Conservation (phyloP, 2,888 invertebrate species). For the Fragum sueziense region DNA sequence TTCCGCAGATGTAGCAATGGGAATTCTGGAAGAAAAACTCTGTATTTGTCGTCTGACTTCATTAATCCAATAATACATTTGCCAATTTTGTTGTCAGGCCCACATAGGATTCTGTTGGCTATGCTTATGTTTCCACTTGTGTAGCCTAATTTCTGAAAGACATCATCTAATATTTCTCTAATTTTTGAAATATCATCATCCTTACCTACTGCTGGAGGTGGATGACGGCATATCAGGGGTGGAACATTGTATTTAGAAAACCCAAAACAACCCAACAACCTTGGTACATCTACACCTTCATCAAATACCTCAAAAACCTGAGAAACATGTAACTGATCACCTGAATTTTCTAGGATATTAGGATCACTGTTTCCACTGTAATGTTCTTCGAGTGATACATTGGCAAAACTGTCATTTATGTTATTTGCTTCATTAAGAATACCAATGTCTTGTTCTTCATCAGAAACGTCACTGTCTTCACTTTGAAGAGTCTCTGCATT, state of each 20-base stretch:
- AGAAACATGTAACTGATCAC: too few relatives aligned
- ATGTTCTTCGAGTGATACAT: too few relatives aligned
- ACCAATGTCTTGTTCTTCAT: too few relatives aligned
- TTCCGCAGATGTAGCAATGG: slow-evolving; percentile 45
- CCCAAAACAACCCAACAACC: slow-evolving; percentile 17
- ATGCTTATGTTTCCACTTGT: not conserved
- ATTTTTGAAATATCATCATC: slow-evolving; percentile 48
- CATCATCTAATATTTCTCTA: slow-evolving; percentile 44
- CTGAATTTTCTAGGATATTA: too few relatives aligned
- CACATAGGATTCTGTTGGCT: slow-evolving; percentile 30
- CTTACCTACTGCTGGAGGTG: slow-evolving; percentile 58
- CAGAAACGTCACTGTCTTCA: too few relatives aligned
- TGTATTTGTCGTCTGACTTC: slow-evolving; percentile 14
- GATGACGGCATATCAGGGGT: slow-evolving; percentile 45
- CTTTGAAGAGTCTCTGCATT: too few relatives aligned
- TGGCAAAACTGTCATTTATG: too few relatives aligned
- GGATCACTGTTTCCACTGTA: too few relatives aligned
- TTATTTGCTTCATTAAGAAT: too few relatives aligned
- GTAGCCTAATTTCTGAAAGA: slow-evolving; percentile 40
- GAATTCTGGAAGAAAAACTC: slow-evolving; percentile 44
- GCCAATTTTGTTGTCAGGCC: too few relatives aligned
- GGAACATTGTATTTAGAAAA: slow-evolving; percentile 36
- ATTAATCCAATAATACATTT: slow-evolving; percentile 24
- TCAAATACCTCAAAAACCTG: too few relatives aligned
- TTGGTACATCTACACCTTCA: not conserved